Conservation (phyloP, 2,888 invertebrate species). For the Cotesia congregata region DNA sequence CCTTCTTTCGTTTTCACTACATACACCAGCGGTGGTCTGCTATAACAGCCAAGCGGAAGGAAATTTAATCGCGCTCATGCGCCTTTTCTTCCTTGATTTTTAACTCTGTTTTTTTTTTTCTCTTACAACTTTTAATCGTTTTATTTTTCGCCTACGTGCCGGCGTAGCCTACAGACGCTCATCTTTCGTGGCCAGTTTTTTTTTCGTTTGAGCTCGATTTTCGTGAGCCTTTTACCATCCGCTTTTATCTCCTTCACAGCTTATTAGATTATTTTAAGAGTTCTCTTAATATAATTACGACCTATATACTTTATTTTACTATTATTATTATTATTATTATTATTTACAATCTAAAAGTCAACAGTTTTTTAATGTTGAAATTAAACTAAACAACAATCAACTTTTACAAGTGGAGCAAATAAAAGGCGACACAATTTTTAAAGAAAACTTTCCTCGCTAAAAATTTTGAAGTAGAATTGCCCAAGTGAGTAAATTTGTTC, state of each 20-base stretch:
- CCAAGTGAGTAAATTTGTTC: too few relatives aligned
- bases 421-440: too few relatives aligned
- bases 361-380: background rate
- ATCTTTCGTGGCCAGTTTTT: slow-evolving; percentile 25
- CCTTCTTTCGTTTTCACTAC: slow-evolving; percentile 18
- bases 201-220: slow-evolving; percentile 13
- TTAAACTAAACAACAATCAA: too few relatives aligned
- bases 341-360: background rate
- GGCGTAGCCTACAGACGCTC: background rate
- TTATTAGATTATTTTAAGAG: slow-evolving; percentile 33
- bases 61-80: slow-evolving; percentile 55
- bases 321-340: background rate
- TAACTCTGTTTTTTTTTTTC: background rate
- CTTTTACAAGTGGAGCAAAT: too few relatives aligned
- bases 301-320: background rate
- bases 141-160: slow-evolving; percentile 15
- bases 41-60: slow-evolving; percentile 39
- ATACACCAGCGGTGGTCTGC: slow-evolving; percentile 17
- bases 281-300: slow-evolving; percentile 12
- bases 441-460: too few relatives aligned
- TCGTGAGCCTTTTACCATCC: slow-evolving; percentile 15
- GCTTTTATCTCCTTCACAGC: slow-evolving; percentile 30
- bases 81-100: slow-evolving; percentile 30
- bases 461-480: too few relatives aligned
- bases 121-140: slow-evolving; percentile 12